These are phyloP conservation scores for Pomacea canaliculata DNA, from an alignment of 2,888 invertebrate species.

Conservation along the genomic window DNA sequence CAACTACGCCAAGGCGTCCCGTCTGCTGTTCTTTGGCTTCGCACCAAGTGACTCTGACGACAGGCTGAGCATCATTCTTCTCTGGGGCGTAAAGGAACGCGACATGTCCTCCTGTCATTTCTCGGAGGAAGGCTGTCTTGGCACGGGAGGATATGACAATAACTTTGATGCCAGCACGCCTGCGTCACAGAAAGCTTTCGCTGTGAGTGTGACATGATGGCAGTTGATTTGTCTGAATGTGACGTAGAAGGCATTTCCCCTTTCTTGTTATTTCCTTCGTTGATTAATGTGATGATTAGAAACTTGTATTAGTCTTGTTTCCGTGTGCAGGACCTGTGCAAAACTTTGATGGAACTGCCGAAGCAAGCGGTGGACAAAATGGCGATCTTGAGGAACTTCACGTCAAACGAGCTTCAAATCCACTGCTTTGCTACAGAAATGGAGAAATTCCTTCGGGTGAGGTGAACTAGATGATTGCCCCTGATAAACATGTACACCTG, in stretches of 20 bases:
- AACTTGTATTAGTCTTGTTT: too few species aligned
- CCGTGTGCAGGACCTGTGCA: slow-evolving; percentile 49
- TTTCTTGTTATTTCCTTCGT: too few species aligned
- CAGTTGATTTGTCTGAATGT: too few species aligned
- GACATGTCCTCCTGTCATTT: slow-evolving; percentile 45
- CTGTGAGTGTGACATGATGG: slow-evolving; percentile 37
- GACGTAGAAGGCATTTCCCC: too few species aligned
- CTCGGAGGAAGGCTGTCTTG: slow-evolving; percentile 46
- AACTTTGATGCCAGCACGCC: slow-evolving; percentile 53
- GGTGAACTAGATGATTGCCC: neutral
- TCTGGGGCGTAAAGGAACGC: slow-evolving; percentile 55
- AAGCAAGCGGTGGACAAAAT: slow-evolving; percentile 32
- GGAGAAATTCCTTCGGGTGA: slow-evolving; percentile 40
- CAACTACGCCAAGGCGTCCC: slow-evolving; percentile 47
- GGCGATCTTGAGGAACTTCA: slow-evolving; percentile 40
- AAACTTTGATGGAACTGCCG: slow-evolving; percentile 42
- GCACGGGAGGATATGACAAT: slow-evolving; percentile 52
- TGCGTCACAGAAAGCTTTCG: slow-evolving; percentile 53
- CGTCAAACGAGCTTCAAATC: slow-evolving; percentile 26
- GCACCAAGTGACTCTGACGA: slow-evolving; percentile 38
- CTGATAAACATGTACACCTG: too few species aligned
- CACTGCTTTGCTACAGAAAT: slow-evolving; percentile 46
- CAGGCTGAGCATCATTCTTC: slow-evolving; percentile 45
- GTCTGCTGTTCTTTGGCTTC: slow-evolving; percentile 43
- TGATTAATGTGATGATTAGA: too few species aligned